These are phyloP conservation scores for Apodemus sylvaticus DNA, from an alignment of 2,113 vertebrate species.

Conservation along the genomic window DNA sequence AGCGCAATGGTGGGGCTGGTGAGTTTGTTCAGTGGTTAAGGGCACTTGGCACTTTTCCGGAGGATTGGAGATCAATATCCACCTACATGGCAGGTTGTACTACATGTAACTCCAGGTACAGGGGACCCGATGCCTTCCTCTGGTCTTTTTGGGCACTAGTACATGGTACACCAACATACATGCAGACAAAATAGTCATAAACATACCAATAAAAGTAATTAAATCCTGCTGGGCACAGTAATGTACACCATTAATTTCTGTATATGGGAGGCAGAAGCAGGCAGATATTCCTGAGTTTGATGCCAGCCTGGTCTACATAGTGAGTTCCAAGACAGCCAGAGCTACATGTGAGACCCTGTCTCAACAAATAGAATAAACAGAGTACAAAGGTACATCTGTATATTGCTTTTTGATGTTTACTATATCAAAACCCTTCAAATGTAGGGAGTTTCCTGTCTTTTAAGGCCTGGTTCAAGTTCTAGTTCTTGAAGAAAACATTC, in stretches of 20 bases:
- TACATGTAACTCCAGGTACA: not conserved
- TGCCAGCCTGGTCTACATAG: not conserved
- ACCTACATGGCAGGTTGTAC: not conserved
- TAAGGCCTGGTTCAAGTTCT: constrained; percentile 9
- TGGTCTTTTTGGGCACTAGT: not conserved
- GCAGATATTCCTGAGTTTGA: not conserved
- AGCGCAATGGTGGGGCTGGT: not conserved
- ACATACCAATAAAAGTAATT: not conserved
- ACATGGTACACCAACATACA: not conserved
- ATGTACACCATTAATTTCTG: not conserved
- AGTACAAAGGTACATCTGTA: not conserved
- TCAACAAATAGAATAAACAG: not conserved
- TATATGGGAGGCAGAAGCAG: not conserved
- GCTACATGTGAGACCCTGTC: not conserved
- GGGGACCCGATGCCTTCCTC: not conserved
- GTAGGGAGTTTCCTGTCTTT: constrained; percentile 2
- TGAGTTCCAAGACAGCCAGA: not conserved
- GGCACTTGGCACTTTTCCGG: not conserved
- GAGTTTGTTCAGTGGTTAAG: not conserved
- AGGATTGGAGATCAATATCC: not conserved
- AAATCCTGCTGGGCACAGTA: not conserved
- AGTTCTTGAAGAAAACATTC: not conserved
- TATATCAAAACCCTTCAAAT: not conserved
- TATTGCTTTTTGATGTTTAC: not conserved
- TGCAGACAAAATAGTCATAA: not conserved